Conservation (phyloP, 2,113 vertebrate genomes). For the Euleptes europaea region DNA sequence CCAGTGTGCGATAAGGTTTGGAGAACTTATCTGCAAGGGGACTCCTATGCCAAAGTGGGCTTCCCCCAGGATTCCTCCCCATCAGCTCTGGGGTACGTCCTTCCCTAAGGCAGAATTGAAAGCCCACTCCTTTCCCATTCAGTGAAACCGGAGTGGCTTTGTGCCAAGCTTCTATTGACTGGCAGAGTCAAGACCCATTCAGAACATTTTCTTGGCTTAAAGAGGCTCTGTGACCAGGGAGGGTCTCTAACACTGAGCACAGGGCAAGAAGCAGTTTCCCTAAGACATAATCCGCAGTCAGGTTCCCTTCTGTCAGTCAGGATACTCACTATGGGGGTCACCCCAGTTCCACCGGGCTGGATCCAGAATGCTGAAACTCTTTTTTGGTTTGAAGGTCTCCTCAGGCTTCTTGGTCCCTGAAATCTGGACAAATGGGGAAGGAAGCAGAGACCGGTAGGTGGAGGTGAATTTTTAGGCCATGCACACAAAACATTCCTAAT, state of each 20-base stretch:
- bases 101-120: background rate
- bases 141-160: background rate
- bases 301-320: background rate
- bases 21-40: background rate
- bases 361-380: constrained; percentile 77
- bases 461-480: background rate
- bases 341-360: constrained; percentile 75
- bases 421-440: constrained; percentile 49
- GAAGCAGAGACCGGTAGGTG: background rate
- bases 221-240: too few relatives aligned
- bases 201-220: background rate
- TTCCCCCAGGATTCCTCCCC: background rate
- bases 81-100: background rate
- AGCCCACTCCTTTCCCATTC: background rate
- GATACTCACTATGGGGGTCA: constrained; percentile 58
- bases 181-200: background rate
- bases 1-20: background rate
- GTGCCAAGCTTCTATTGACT: background rate
- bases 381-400: constrained; percentile 75
- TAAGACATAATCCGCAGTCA: background rate
- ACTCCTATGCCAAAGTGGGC: background rate
- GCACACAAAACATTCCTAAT: too few relatives aligned
- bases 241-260: background rate
- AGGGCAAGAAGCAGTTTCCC: background rate
- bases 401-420: constrained; percentile 76